Conservation (phyloP, 2,113 vertebrate genomes). For the Callocephalon fimbriatum region DNA sequence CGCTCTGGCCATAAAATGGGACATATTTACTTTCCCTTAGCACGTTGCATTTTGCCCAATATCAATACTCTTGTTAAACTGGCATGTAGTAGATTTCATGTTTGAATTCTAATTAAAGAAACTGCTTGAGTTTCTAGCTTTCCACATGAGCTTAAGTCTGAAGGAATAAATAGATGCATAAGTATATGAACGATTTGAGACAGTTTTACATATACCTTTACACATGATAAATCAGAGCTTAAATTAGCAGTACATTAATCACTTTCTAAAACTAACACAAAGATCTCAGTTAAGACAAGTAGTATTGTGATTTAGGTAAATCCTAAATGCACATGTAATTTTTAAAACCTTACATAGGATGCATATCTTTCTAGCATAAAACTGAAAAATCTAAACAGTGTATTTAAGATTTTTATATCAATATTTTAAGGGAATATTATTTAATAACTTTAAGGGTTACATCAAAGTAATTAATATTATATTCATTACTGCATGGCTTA, state of each 20-base stretch:
- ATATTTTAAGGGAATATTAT: conserved; percentile 62
- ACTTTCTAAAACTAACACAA: not conserved
- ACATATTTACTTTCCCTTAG: not conserved
- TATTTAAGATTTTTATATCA: conserved; percentile 24
- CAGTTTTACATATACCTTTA: not conserved
- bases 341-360: not conserved
- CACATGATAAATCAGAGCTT: not conserved
- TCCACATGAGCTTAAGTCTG: not conserved
- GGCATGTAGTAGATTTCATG: not conserved
- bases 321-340: not conserved
- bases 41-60: not conserved
- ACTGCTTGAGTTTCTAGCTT: not conserved
- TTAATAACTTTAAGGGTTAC: conserved; percentile 57
- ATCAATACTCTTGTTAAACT: not conserved
- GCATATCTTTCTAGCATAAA: not conserved
- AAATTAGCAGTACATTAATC: not conserved
- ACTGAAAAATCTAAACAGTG: not conserved
- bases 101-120: not conserved
- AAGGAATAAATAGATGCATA: not conserved
- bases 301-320: not conserved
- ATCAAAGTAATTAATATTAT: conserved; percentile 66
- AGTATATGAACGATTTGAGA: not conserved
- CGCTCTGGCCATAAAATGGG: accelerated
- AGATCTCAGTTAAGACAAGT: not conserved
- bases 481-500: conserved; percentile 55